Base-by-base conservation (phyloP, 2,797 vertebrate genomes). In the Clarias fuscus region DNA sequence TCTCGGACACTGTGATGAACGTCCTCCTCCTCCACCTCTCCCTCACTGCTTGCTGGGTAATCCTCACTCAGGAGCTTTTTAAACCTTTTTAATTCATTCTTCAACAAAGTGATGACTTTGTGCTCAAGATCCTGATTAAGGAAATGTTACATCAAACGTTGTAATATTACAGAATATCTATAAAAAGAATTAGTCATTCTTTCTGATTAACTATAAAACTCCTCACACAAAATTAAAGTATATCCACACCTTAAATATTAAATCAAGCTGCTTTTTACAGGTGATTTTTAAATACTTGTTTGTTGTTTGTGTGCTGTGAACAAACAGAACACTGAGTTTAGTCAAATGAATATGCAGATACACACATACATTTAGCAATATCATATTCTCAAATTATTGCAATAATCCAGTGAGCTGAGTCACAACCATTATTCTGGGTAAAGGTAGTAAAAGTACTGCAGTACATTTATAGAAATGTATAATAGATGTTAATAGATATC, bases 1-100 rank as follows among this genome's bases (percentile, higher is more conserved):
- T 85, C 84, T 80, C 76, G 37, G 64, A 77, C 84, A 56, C 64
- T n/a, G n/a, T 24, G 65, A 53, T 85, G 84, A 78, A 62, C 83
- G 5, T 77, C 83, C 13, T 84, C 83, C n/a, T 65, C 75, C 59
- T 37, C 75, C 13, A 20, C 53, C 56, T 68, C 30, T 14, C 53
- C 30, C 62, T 59, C 75, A 71, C 64, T 40, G 53, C 84, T 30
- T 77, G 73, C 73, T 77, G 73, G n/a, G 73, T 77, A 80, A 30
- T 68, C 53, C 48, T 77, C 56, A 58, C 40, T 77, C 72, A 85
- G 72, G 17, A 85, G 18, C 17, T 77, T 58, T 48, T 24, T 77
- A 61, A 76, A 85, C 73, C 11, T 65, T 1, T 37, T 85, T 37
- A 85, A 37, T 65, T 85, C 84, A 17, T 71, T 71, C 84, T 79